A percentile compares a stretch with the other conserved stretches of the same genome.
These are phyloP conservation scores for Falcunculus frontatus DNA, from an alignment of 2,113 vertebrate genomes.

Conservation along the genomic window DNA sequence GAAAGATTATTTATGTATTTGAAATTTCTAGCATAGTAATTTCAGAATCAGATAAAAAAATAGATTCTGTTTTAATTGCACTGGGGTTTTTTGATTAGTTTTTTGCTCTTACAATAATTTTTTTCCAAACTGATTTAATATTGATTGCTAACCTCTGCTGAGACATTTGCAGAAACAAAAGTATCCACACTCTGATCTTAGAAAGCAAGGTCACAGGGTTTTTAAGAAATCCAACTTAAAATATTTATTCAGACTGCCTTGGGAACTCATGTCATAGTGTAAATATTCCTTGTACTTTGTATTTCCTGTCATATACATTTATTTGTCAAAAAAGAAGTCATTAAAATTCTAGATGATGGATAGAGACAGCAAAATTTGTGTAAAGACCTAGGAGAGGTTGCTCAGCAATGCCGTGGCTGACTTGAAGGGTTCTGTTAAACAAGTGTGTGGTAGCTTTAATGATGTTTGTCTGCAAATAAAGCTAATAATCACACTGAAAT, in stretches of 20 bases:
- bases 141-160: background rate
- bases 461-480: slow-evolving; percentile 1
- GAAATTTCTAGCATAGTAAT: background rate
- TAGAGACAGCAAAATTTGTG: background rate
- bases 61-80: background rate
- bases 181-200: background rate
- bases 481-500: background rate
- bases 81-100: accelerated
- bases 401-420: background rate
- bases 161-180: background rate
- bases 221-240: background rate
- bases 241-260: background rate
- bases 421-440: background rate
- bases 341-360: background rate
- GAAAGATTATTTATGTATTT: background rate
- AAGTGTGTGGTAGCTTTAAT: background rate
- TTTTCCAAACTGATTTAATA: background rate
- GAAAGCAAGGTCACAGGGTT: background rate
- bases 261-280: background rate
- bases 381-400: background rate
- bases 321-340: background rate
- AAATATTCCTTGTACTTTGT: background rate
- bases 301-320: background rate
- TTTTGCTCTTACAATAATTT: background rate
- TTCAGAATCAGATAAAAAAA: background rate